Evolutionary conservation across 2,113 vertebrate genomes (phyloP), one percentile per base, ranked within the genome.

Genomic region (Todiramphus chloris): DNA sequence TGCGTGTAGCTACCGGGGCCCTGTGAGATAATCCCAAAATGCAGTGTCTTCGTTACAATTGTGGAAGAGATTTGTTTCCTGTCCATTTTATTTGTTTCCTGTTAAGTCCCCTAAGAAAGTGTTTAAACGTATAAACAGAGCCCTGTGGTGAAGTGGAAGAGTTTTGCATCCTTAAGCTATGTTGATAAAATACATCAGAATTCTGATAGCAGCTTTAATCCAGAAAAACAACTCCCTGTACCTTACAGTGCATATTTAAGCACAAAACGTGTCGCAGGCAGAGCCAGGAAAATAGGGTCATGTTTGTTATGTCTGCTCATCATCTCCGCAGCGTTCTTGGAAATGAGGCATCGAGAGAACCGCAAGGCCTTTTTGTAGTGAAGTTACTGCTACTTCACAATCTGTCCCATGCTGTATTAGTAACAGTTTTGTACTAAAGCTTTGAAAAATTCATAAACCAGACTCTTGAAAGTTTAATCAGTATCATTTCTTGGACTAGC

Each of bases 391-490:
- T 86, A 10, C 24, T 69, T 87, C 8, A 0, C 87, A 60, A 1
- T 9, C 50, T 72, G 20, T 41, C 87, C 46, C 13, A 16, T 20
- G 3, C 20, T 30, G 39, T 30, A 35, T 75, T 88, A 80, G 88
- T 87, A 80, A 64, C 51, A 41, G 18, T 44, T 51, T 79, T 85
- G 51, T 94, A 68, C 75, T 82, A 62, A 30, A 3, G 50, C 67
- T 75, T 62, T 94, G 43, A 83, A 94, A 97, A 87, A 96, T 97
- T 93, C 80, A 95, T 95, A 64, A 60, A 97, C 77, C 31, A 41
- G 53, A 51, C 86, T 95, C 67, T 70, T 97, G 51, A 96, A 97
- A 94, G 90, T 93, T 97, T 97, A 84, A 97, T 96, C 33, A 55
- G 64, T 74, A 51, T 91, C 69, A 17, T 77, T 30, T 93, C 75